Evolutionary conservation across 2,888 invertebrate genomes (phyloP).

Genomic region (Cantharis nigra): DNA sequence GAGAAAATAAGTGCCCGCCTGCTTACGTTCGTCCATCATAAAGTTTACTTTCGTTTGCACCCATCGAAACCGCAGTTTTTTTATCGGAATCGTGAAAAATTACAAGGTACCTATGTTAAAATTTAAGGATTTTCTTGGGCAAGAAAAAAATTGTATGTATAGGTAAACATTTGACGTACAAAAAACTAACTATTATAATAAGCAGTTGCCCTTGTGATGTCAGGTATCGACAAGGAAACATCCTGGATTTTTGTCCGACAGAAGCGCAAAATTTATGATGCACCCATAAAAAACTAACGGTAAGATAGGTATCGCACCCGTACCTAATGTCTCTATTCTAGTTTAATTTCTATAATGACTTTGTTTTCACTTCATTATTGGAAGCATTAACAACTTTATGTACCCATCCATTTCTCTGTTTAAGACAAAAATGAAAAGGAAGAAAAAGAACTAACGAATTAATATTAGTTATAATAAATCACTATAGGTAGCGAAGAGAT

Average conservation of each 20-base stretch:
- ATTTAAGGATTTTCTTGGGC: neutral
- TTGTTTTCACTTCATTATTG: conserved; percentile 11
- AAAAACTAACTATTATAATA: conserved; percentile 7
- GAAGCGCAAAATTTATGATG: conserved; percentile 48
- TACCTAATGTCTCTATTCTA: conserved; percentile 26
- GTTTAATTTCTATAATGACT: conserved; percentile 11
- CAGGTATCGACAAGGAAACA: conserved; percentile 35
- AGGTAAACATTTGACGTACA: neutral
- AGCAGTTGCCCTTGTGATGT: conserved; percentile 29
- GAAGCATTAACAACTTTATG: neutral
- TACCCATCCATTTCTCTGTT: neutral
- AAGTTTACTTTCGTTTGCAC: neutral
- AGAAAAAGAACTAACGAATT: conserved; percentile 27
- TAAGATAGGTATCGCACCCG: conserved; percentile 31
- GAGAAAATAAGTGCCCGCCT: conserved; percentile 13
- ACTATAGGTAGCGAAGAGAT: conserved; percentile 33
- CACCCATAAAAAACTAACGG: conserved; percentile 46
- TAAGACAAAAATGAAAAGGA: neutral
- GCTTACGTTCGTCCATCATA: neutral
- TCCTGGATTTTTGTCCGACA: conserved; percentile 30
- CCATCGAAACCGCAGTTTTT: neutral
- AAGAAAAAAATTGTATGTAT: neutral
- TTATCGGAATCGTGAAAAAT: neutral
- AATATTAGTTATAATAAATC: conserved; percentile 36
- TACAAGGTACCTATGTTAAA: neutral